Conservation (phyloP, 2,797 vertebrate species). For the Phalanger gymnotis region DNA sequence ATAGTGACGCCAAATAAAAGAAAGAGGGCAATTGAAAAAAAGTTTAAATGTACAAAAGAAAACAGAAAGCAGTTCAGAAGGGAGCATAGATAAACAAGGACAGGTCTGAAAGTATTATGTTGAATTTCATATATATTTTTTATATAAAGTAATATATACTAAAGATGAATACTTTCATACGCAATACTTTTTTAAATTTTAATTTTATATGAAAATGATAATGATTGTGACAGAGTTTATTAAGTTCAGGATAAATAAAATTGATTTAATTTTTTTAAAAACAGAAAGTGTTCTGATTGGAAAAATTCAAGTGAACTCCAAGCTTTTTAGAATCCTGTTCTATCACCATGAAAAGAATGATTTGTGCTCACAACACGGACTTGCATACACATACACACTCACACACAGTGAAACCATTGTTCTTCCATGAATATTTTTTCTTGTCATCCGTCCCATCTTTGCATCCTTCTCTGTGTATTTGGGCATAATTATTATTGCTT, state of each 20-base stretch:
- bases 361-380: neutral
- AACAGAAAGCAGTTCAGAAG: neutral
- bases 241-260: neutral
- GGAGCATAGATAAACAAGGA: neutral
- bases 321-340: neutral
- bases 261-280: neutral
- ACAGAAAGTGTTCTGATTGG: neutral
- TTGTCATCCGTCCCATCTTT: conserved; percentile 31
- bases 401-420: neutral
- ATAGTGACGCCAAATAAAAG: neutral
- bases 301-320: neutral
- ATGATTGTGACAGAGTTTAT: neutral
- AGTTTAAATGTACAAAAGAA: neutral
- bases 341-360: neutral
- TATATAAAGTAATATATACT: neutral
- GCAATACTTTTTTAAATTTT: neutral
- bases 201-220: neutral
- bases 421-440: neutral
- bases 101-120: neutral
- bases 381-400: neutral
- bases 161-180: neutral
- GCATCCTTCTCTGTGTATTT: conserved; percentile 59
- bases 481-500: conserved; percentile 82
- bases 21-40: neutral
- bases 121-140: neutral